Base-by-base conservation (phyloP, 2,888 invertebrate genomes). In the Aphidius colemani region DNA sequence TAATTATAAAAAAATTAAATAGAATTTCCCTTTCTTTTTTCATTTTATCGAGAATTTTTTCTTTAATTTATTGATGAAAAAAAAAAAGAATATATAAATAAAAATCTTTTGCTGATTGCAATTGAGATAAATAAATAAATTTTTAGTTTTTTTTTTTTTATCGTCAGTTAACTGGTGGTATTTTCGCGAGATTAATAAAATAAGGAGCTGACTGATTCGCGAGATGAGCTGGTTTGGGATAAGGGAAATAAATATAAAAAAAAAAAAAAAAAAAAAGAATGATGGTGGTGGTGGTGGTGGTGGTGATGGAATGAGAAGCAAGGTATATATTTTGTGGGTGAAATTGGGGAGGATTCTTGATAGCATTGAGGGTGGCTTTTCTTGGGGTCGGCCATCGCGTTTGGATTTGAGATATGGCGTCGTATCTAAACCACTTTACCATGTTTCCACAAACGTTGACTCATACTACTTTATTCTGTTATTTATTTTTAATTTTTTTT, bases 371-470 rank as follows among this genome's bases (percentile, higher is more conserved):
- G 78, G 78, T 76, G 75, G 76, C 71, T 78, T 78, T 30, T 77
- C 75, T 76, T 72, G 69, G 69, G 72, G 74, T 75, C 79, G 78
- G 79, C 79, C 79, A 79, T 79, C 75, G 75, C 74, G 78, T 71
- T 78, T 71, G 70, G 67, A 70, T 70, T 69, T 30, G 71, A 76
- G 78, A 74, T 74, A 79, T 79, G 79, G 79, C 79, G 79, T 69
- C 78, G 75, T 58, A 66, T 65, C 59, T 61, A 53, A 59, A 55
- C 63, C 55, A 55, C 39, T 45, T 30, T 62, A 65, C 45, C 30
- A 30, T 55, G 45, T 49, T 55, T 55, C 51, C 45, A 57, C 57
- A 40, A 57, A 57, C 50, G 56, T 57, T 57, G 30, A 30, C 5
- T 30, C 30, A 30, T 30, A 30, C 30, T 30, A 30, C 30, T 30